A percentile compares a stretch with the other conserved stretches of the same genome.
Conservation (phyloP, 2,888 invertebrate species). For the Hirtodrosophila cameraria region DNA sequence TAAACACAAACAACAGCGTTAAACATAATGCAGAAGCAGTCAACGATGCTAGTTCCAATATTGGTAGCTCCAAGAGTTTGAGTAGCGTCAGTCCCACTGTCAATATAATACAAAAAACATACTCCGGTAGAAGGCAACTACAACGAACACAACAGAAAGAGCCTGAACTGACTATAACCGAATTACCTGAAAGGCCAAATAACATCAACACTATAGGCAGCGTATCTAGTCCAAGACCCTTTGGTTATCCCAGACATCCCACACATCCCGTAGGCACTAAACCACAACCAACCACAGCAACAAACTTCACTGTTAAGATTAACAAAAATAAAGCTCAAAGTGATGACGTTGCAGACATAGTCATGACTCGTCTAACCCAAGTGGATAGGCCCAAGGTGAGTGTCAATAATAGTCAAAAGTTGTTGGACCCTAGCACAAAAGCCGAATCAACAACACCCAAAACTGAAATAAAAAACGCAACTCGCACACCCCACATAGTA, state of each 20-base stretch:
- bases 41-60: constrained; percentile 77
- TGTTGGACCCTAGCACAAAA: constrained; percentile 45
- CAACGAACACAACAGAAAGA: constrained; percentile 54
- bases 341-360: constrained; percentile 57
- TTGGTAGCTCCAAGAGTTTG: constrained; percentile 59
- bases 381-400: constrained; percentile 83
- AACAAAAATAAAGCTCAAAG: constrained; percentile 48
- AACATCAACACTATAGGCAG: constrained; percentile 65
- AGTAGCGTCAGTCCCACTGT: constrained; percentile 63
- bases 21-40: constrained; percentile 57
- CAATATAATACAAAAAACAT: constrained; percentile 69
- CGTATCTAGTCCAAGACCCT: constrained; percentile 85
- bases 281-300: constrained; percentile 56
- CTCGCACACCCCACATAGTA: constrained; percentile 29
- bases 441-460: constrained; percentile 39
- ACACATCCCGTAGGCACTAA: constrained; percentile 81
- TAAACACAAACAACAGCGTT: constrained; percentile 42
- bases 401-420: constrained; percentile 68
- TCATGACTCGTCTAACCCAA: constrained; percentile 63
- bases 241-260: constrained; percentile 85
- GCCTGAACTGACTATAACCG: constrained; percentile 55
- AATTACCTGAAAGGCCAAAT: constrained; percentile 66
- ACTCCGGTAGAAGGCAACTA: constrained; percentile 74
- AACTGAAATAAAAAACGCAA: constrained; percentile 42
- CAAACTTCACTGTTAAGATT: constrained; percentile 28